A percentile compares a stretch with the other conserved stretches of the same genome.
These are phyloP conservation scores for Ceratosolen solmsi DNA, from an alignment of 1,140 invertebrate genomes.

Conservation along the genomic window DNA sequence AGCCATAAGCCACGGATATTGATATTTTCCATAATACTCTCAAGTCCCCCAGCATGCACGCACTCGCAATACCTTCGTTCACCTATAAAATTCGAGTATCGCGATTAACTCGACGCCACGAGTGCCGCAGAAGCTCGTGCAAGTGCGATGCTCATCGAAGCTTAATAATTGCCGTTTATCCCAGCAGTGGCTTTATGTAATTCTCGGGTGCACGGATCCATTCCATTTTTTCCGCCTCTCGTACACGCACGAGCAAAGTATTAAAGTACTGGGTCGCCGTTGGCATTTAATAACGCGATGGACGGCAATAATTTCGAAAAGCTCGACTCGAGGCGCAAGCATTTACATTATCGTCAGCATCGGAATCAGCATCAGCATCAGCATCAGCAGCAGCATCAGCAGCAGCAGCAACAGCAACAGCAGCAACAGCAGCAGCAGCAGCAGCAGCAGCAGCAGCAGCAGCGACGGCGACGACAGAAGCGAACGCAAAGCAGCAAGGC, in stretches of 20 bases:
- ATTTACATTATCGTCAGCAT: no score
- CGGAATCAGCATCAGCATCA: not conserved
- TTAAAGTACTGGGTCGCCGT: not conserved
- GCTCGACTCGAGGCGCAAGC: not conserved
- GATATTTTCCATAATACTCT: no score
- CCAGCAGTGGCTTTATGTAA: not conserved
- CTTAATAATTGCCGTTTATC: not conserved
- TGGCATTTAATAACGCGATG: not conserved
- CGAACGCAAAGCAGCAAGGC: not conserved
- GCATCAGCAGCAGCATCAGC: not conserved
- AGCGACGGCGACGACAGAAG: not conserved
- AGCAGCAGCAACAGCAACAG: not conserved
- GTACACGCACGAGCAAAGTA: not conserved
- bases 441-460: not conserved
- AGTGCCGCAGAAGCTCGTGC: no score
- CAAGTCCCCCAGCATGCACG: no score
- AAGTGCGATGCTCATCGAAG: not conserved
- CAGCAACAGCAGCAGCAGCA: not conserved
- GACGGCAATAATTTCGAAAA: constrained; percentile 12
- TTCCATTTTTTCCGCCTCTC: not conserved
- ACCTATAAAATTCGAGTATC: no score
- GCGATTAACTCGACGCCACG: no score
- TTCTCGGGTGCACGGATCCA: not conserved
- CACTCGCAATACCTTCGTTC: no score
- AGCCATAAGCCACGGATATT: no score